phyloP scores from a whole-genome alignment of 2,797 vertebrate species.

The Helicolenus hilgendorfi region DNA sequence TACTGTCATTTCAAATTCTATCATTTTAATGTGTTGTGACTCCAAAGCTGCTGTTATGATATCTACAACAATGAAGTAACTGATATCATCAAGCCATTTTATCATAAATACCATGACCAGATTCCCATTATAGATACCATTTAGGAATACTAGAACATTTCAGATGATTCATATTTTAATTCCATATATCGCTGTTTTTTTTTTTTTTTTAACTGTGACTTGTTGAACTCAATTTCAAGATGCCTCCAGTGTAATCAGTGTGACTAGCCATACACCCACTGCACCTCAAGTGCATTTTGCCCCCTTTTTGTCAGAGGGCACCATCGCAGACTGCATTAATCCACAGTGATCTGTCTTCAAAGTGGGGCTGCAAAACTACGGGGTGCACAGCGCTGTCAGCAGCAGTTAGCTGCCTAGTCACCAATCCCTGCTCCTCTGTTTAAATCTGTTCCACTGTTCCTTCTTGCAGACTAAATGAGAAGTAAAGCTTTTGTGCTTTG shows the following conservation, averaged over 20 bases:
- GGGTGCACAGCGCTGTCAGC: conserved; percentile 53
- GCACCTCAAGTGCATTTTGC: conserved; percentile 41
- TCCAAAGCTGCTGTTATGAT: not conserved
- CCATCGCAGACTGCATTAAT: conserved; percentile 48
- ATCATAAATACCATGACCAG: not conserved
- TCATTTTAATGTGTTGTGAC: not conserved
- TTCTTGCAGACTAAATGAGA: conserved; percentile 14
- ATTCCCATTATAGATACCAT: not conserved
- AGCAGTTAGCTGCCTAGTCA: conserved; percentile 38
- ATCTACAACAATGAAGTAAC: not conserved
- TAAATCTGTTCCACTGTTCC: conserved; percentile 42
- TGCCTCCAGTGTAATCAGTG: not conserved
- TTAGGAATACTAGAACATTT: not conserved
- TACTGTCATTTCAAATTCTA: not conserved
- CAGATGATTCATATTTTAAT: not conserved
- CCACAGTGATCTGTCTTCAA: conserved; percentile 69
- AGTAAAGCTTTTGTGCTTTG: conserved; percentile 25
- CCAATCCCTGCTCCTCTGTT: conserved; percentile 35
- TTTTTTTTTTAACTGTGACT: not conserved
- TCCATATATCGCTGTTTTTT: not conserved
- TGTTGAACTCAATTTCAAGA: not conserved
- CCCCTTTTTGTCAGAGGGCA: conserved; percentile 36
- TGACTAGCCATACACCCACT: conserved; percentile 3
- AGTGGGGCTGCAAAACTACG: conserved; percentile 51
- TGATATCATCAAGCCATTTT: not conserved